These are phyloP conservation scores for Silurus lanzhouensis DNA, from an alignment of 2,797 vertebrate genomes.

Conservation along the genomic window DNA sequence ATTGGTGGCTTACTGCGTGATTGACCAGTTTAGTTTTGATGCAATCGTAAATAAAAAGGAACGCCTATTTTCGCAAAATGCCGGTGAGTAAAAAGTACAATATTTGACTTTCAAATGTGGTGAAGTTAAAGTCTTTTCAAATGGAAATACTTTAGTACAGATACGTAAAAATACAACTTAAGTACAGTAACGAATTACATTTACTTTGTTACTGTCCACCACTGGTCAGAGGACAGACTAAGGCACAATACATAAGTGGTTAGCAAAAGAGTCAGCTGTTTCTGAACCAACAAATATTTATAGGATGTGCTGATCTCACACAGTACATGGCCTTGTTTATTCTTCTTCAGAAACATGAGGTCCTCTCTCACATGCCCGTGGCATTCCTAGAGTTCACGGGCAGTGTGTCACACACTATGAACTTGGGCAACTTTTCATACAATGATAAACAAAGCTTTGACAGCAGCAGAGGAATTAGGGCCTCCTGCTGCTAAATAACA, in stretches of 20 bases:
- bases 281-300: conserved; percentile 21
- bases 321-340: conserved; percentile 4
- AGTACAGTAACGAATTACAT: too few species aligned
- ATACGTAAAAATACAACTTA: too few species aligned
- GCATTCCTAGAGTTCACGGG: conserved; percentile 53
- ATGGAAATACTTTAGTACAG: too few species aligned
- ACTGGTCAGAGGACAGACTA: conserved; percentile 14
- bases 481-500: conserved; percentile 66
- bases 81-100: too few species aligned
- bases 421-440: conserved; percentile 54
- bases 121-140: too few species aligned
- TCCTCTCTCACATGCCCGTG: conserved; percentile 57
- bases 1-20: too few species aligned
- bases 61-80: too few species aligned
- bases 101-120: too few species aligned
- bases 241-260: neutral
- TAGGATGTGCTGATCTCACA: conserved; percentile 25
- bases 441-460: conserved; percentile 67
- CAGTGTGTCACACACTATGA: conserved; percentile 46
- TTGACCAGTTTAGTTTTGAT: too few species aligned
- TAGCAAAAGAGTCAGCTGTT: conserved; percentile 4
- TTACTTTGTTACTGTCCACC: too few species aligned
- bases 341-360: conserved; percentile 43
- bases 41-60: too few species aligned
- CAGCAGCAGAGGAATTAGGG: conserved; percentile 62